Conservation (phyloP, 2,888 invertebrate species). For the Panopea generosa region DNA sequence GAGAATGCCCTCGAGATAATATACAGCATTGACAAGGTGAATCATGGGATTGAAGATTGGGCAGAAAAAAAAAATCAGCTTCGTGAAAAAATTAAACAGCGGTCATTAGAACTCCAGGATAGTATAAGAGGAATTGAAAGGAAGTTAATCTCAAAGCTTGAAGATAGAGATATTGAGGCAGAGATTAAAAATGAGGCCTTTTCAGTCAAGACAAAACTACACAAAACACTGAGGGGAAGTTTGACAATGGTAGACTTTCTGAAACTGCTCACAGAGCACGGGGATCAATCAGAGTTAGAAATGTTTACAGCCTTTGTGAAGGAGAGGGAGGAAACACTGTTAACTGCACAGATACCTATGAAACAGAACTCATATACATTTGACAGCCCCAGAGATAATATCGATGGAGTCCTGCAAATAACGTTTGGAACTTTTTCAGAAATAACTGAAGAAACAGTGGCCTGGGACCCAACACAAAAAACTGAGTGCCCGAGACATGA, state of each 20-base stretch:
- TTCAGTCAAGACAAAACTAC: conserved; percentile 51
- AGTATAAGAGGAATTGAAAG: conserved; percentile 68
- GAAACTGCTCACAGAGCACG: conserved; percentile 56
- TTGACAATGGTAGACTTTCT: conserved; percentile 60
- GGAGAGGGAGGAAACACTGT: conserved; percentile 19
- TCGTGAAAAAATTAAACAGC: conserved; percentile 62
- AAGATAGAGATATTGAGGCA: conserved; percentile 49
- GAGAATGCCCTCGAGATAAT: conserved; percentile 61
- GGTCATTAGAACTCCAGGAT: conserved; percentile 69
- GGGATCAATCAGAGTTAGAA: conserved; percentile 41
- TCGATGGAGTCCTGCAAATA: conserved; percentile 35
- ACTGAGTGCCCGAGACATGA: background rate
- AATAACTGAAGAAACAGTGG: conserved; percentile 37
- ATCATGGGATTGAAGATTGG: conserved; percentile 44
- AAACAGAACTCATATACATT: conserved; percentile 25
- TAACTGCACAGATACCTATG: conserved; percentile 7
- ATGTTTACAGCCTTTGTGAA: conserved; percentile 27
- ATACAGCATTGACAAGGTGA: conserved; percentile 59
- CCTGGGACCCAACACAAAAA: conserved; percentile 46
- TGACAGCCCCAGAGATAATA: conserved; percentile 39
- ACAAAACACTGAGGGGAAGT: conserved; percentile 52
- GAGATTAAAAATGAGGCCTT: conserved; percentile 43
- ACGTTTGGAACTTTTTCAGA: conserved; percentile 54
- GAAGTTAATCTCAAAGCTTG: conserved; percentile 66
- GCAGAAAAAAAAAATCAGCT: conserved; percentile 30